phyloP scores from a whole-genome alignment of 1,140 invertebrate species.

The Ostrea edulis region DNA sequence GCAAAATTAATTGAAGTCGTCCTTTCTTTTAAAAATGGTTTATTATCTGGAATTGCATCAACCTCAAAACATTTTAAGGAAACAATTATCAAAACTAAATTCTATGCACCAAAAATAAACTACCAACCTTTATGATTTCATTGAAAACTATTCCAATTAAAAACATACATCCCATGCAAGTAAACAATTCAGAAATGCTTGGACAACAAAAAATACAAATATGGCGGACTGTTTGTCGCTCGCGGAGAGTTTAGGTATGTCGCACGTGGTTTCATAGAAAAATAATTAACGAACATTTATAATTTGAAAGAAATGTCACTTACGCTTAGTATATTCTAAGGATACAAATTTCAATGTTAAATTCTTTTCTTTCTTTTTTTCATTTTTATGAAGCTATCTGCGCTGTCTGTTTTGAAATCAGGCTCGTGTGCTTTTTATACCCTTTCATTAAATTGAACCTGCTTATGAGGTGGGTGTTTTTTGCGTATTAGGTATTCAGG shows the following conservation, averaged over 20 bases:
- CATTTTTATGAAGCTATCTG: neutral
- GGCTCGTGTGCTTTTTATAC: no score
- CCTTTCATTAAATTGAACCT: no score
- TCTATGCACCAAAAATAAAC: neutral
- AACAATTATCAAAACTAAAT: neutral
- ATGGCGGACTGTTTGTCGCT: conserved; percentile 8
- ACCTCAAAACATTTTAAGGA: neutral
- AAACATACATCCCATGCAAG: neutral
- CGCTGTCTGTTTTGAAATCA: no score
- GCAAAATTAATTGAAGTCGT: neutral
- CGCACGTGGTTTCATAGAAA: neutral
- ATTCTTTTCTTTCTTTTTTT: neutral
- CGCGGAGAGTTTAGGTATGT: neutral
- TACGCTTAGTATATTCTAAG: neutral
- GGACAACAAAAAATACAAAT: neutral
- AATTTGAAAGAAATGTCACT: neutral
- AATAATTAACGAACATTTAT: neutral
- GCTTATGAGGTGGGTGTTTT: neutral
- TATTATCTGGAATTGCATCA: conserved; percentile 12
- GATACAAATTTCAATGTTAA: neutral
- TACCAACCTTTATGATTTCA: conserved; percentile 4
- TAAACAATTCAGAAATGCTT: neutral
- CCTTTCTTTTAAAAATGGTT: neutral
- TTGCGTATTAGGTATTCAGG: neutral
- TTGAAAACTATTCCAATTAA: neutral